Evolutionary conservation across 2,113 vertebrate species (phyloP).

Genomic region (Melanostigma gelatinosum): DNA sequence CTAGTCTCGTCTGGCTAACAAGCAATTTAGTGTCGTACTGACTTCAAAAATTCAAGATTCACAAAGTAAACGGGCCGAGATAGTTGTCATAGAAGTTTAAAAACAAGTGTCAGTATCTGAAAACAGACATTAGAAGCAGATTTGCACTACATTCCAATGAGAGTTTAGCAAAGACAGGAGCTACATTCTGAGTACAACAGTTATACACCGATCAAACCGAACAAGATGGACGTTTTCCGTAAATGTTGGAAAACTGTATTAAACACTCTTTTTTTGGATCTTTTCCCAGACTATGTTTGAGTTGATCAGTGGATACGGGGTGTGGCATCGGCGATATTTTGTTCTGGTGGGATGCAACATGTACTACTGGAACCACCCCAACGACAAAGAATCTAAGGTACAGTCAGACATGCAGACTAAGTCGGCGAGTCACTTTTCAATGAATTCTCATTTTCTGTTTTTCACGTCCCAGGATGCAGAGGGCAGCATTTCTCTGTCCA

Average conservation of each 20-base stretch:
- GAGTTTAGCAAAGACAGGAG: not conserved
- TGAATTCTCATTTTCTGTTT: not conserved
- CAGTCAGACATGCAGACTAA: fast-evolving
- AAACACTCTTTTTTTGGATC: not conserved
- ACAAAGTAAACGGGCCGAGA: not conserved
- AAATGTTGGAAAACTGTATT: not conserved
- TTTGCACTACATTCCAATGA: not conserved
- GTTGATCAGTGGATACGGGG: conserved; percentile 80
- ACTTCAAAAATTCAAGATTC: not conserved
- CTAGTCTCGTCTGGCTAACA: not conserved
- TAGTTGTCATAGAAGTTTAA: not conserved
- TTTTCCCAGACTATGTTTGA: conserved; percentile 84
- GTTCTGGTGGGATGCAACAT: conserved; percentile 75
- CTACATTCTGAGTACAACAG: not conserved
- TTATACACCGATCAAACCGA: not conserved
- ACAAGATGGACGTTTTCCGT: not conserved
- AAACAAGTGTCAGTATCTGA: not conserved
- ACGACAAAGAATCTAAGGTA: conserved; percentile 81
- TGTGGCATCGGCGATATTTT: conserved; percentile 85
- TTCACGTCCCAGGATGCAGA: conserved; percentile 77
- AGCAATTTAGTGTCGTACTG: not conserved
- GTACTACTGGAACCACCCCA: conserved; percentile 84
- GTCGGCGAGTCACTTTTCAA: not conserved
- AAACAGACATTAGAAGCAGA: not conserved
- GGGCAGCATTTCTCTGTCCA: conserved; percentile 77